These are phyloP conservation scores for Calvadosia cruxmelitensis DNA, from an alignment of 30 jellyfish, hydroid and myxozoan genomes.

Conservation along the genomic window DNA sequence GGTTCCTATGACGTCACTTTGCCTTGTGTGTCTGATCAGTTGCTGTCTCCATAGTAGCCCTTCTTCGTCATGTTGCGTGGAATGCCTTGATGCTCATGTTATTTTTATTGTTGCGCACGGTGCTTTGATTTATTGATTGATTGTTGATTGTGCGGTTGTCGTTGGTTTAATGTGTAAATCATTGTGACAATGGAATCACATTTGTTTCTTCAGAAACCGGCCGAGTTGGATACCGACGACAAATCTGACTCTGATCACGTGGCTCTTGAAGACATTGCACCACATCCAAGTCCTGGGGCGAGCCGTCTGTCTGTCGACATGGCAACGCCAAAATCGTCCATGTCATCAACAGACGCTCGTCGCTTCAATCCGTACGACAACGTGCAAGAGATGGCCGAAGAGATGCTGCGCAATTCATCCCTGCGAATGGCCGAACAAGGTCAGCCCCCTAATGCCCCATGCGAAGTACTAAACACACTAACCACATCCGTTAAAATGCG, in stretches of 20 bases:
- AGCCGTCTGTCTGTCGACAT: constrained; percentile 14
- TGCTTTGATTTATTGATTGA: not conserved
- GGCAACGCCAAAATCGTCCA: constrained; percentile 7
- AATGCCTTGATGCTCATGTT: not conserved
- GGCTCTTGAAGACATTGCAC: constrained; percentile 32
- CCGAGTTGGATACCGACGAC: not conserved
- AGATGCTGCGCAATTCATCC: not conserved
- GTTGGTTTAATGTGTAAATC: not conserved
- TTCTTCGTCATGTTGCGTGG: not conserved
- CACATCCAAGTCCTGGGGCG: constrained; percentile 63
- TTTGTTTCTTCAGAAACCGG: not conserved
- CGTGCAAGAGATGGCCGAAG: not conserved
- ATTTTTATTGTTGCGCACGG: not conserved
- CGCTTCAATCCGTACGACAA: constrained; percentile 48
- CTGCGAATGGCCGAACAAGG: constrained; percentile 20
- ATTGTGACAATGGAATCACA: not conserved
- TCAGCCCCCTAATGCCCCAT: constrained; percentile 3
- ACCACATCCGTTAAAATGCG: constrained; percentile 9
- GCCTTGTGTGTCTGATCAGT: not conserved
- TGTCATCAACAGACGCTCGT: constrained; percentile 10
- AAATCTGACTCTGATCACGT: constrained; percentile 54
- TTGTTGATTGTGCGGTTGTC: not conserved
- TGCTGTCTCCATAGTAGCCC: not conserved
- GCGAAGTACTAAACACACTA: constrained; percentile 2
- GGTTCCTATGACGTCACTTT: not conserved